A percentile compares a stretch with the other conserved stretches of the same genome.
Evolutionary conservation across 2,113 vertebrate species (phyloP).

Genomic region (Sula dactylatra): DNA sequence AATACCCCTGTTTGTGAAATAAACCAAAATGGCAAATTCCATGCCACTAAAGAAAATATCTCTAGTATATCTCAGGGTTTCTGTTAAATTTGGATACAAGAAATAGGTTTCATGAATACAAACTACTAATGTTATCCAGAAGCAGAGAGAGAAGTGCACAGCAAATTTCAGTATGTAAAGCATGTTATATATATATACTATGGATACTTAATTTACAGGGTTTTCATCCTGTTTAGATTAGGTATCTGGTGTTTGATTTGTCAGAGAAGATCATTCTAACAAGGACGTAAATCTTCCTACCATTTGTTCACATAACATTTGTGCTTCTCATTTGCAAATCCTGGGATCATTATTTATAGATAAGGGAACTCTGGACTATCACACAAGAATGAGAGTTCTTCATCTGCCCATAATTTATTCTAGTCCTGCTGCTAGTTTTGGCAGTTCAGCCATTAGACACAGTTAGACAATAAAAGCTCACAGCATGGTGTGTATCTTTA

Average conservation of each 20-base stretch:
- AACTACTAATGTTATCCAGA: neutral
- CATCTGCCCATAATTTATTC: constrained; percentile 25
- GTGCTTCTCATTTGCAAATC: neutral
- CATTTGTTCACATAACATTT: neutral
- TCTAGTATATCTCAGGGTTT: neutral
- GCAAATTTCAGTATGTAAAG: neutral
- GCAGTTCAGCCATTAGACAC: neutral
- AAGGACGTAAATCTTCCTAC: neutral
- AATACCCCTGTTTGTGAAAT: neutral
- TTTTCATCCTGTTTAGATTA: neutral
- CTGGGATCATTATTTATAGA: constrained; percentile 3
- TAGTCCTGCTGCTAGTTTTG: constrained; percentile 20
- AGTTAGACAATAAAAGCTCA: constrained; percentile 52
- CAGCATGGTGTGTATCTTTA: neutral
- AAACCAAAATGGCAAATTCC: neutral
- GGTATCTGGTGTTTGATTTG: neutral
- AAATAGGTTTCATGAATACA: neutral
- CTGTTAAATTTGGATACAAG: neutral
- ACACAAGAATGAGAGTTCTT: neutral
- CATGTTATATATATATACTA: neutral
- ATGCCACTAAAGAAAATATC: neutral
- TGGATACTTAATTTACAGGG: neutral
- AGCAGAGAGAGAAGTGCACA: neutral
- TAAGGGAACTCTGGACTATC: neutral
- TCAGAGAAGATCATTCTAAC: neutral